These are phyloP conservation scores for Pelecanus crispus DNA, from an alignment of 2,113 vertebrate genomes.

Conservation along the genomic window DNA sequence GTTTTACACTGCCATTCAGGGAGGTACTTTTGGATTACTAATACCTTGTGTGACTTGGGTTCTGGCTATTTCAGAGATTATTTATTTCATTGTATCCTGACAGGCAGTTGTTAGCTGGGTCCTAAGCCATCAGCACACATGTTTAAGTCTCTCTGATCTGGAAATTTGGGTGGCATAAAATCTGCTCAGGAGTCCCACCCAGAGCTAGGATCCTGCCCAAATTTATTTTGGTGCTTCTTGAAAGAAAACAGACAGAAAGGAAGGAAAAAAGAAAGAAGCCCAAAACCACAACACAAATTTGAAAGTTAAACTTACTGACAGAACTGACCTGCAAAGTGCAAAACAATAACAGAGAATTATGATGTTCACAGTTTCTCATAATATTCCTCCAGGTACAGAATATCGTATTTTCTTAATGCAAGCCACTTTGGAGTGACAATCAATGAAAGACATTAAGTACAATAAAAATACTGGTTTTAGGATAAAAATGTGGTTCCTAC, in stretches of 20 bases:
- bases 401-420: neutral
- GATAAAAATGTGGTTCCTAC: constrained; percentile 37
- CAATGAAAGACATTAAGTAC: neutral
- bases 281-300: constrained; percentile 12
- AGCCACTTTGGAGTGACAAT: neutral
- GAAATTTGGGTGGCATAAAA: neutral
- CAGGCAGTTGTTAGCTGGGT: neutral
- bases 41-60: neutral
- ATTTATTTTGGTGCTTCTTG: neutral
- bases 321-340: neutral
- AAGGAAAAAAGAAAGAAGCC: neutral
- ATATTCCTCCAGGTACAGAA: neutral
- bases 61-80: neutral
- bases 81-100: neutral
- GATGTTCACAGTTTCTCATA: neutral
- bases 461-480: neutral
- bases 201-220: neutral
- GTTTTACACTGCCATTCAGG: neutral
- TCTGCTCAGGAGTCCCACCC: neutral
- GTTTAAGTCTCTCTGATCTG: neutral
- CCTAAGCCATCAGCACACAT: neutral
- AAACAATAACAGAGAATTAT: neutral
- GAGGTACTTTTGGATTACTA: neutral
- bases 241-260: neutral
- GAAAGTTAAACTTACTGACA: neutral